Evolutionary conservation across 2,113 vertebrate species (phyloP), one percentile per base, ranked within the genome.

Genomic region (Athene cunicularia): DNA sequence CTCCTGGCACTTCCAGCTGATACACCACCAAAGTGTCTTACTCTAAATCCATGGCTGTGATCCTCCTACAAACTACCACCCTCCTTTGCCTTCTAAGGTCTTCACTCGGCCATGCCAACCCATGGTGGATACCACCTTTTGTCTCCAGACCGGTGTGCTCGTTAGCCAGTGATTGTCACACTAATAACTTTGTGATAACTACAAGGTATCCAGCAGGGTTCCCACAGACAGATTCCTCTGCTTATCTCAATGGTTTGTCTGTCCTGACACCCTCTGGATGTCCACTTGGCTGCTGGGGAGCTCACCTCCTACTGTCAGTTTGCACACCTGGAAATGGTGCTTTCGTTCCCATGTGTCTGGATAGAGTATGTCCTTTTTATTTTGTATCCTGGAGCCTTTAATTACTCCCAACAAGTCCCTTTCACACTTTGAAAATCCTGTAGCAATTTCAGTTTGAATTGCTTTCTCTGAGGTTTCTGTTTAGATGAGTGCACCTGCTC

Each of bases 401-500:
- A 95, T 97, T 95, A 85, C 86, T 96, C 93, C 80, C 71, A 92
- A 84, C 80, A 84, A 91, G 59, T 94, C 91, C 76, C 33, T 80
- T 85, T 91, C 89, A 95, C 95, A 92, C 96, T 85, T 90, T 5
- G 56, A 93, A 97, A 96, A 88, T 97, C 74, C 80, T 91, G 77
- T 77, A 73, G 95, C 81, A 88, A 33, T 96, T 94, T 95, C 67
- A 56, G 50, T 85, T 82, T 94, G 72, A 77, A 75, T 94, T 90
- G 84, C 95, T 96, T 97, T 95, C 94, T 95, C 92, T 26, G 35
- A 95, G 70, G 88, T 88, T 94, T 89, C 76, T 88, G 75, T 83
- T 88, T 86, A 93, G 86, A 97, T 93, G 96, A 95, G 52, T 80
- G 35, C 90, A 97, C 91, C 97, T 97, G 96, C 96, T 96, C 84